Base-by-base conservation (phyloP, 1,140 invertebrate species). In the Apocrypta bakeri region DNA sequence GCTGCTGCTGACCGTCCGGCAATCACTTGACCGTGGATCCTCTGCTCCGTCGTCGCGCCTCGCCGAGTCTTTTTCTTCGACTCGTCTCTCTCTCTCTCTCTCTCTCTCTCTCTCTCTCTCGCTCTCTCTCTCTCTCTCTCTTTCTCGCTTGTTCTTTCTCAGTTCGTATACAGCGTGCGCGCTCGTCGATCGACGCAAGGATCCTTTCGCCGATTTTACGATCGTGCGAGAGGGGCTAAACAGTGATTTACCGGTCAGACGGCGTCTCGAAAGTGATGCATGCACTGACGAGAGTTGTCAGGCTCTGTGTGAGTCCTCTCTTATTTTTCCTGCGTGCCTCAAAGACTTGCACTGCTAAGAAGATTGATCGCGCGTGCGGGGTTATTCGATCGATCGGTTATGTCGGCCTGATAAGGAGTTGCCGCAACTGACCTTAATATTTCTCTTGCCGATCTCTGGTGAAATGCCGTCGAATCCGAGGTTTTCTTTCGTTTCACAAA, bases 11-110 rank as follows among this genome's bases (percentile, higher is more conserved):
- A 78, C 21, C 48, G 69, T n/a, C 81, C 69, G 68, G 69, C 75
- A 87, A 88, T 86, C 83, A 85, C 79, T 86, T 77, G 82, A 29
- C 63, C 79, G 80, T 69, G 83, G 48, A 81, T 81, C 79, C 61
- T 81, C 63, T 24, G 68, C 61, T 81, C 24, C 27, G 68, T 48
- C 64, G 31, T 81, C 79, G 80, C 76, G 74, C 76, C 71, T 81
- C 80, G 21, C 64, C 37, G 72, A 64, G 42, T 76, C 37, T 82
- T 81, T 72, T 80, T 84, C 42, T 69, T 56, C 9, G 37, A 27
- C 31, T 73, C 31, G 27, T 73, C 56, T 63, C 48, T 73, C 63
- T 33, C 31, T 63, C 61, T 33, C 27, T 75, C 9, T 79, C 72
- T 80, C 79, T 68, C 71, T 64, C 37, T 78, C 69, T 69, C 9